A percentile compares a stretch with the other conserved stretches of the same genome.
phyloP scores from a whole-genome alignment of 92 coral and sea anemone genomes.

The Scolanthus callimorphus region DNA sequence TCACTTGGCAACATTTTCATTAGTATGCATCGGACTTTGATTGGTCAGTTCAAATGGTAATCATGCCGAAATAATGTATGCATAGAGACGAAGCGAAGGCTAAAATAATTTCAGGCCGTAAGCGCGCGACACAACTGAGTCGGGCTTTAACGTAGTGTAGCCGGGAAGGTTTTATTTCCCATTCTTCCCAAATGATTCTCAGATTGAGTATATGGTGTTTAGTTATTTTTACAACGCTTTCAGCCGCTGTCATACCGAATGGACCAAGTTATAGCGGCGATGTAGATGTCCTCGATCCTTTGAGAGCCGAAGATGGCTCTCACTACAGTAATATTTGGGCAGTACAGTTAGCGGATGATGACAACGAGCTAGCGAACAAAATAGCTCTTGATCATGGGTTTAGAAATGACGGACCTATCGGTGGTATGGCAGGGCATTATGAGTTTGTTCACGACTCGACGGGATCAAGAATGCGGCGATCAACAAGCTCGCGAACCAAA shows the following conservation, averaged over 20 bases:
- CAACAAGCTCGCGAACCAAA: slow-evolving; percentile 40
- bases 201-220: slow-evolving; percentile 23
- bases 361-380: slow-evolving; percentile 63
- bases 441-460: slow-evolving; percentile 64
- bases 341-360: slow-evolving; percentile 73
- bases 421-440: slow-evolving; percentile 62
- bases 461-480: slow-evolving; percentile 47
- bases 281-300: slow-evolving; percentile 5
- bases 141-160: neutral
- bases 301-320: slow-evolving; percentile 39
- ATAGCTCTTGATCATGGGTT: slow-evolving; percentile 74
- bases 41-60: neutral
- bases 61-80: neutral
- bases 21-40: neutral
- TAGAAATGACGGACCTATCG: slow-evolving; percentile 68
- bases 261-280: slow-evolving; percentile 16
- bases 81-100: neutral
- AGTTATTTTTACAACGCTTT: slow-evolving; percentile 20
- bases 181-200: slow-evolving; percentile 36
- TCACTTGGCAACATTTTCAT: neutral
- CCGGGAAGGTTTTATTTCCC: neutral
- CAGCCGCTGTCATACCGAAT: slow-evolving; percentile 6
- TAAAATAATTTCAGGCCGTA: neutral
- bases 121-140: neutral
- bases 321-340: slow-evolving; percentile 75